These are phyloP conservation scores for Ophraella communa DNA, from an alignment of 2,888 invertebrate genomes.

Conservation along the genomic window DNA sequence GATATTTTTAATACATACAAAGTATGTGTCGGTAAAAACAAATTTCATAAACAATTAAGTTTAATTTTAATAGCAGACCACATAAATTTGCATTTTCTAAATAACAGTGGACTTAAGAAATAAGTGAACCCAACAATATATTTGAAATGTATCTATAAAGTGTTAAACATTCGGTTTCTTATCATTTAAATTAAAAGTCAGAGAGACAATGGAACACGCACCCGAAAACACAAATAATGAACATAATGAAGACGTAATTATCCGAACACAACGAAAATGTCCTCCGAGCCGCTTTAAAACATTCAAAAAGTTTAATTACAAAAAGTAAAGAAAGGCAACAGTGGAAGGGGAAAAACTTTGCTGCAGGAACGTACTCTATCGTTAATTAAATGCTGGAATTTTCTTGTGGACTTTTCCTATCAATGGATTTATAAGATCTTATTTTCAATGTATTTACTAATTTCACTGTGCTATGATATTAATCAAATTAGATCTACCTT, in stretches of 20 bases:
- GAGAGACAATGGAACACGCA: constrained; percentile 25
- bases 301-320: constrained; percentile 29
- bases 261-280: constrained; percentile 25
- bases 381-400: not conserved
- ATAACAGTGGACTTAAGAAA: not conserved
- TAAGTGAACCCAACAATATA: constrained; percentile 8
- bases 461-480: too few relatives aligned
- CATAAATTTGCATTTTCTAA: not conserved
- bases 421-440: too few relatives aligned
- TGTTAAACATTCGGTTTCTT: constrained; percentile 17
- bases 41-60: too few relatives aligned
- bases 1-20: too few relatives aligned
- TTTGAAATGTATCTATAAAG: constrained; percentile 18
- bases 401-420: not conserved
- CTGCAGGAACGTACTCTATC: not conserved
- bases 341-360: not conserved
- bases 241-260: constrained; percentile 29
- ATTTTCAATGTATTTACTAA: too few relatives aligned
- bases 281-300: constrained; percentile 19
- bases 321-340: constrained; percentile 10
- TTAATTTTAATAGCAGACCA: not conserved
- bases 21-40: too few relatives aligned
- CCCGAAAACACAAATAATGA: constrained; percentile 27
- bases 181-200: constrained; percentile 28
- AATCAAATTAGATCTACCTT: too few relatives aligned